A percentile compares a stretch with the other conserved stretches of the same genome.
Evolutionary conservation across 2,797 vertebrate genomes (phyloP).

Genomic region (Takifugu rubripes): DNA sequence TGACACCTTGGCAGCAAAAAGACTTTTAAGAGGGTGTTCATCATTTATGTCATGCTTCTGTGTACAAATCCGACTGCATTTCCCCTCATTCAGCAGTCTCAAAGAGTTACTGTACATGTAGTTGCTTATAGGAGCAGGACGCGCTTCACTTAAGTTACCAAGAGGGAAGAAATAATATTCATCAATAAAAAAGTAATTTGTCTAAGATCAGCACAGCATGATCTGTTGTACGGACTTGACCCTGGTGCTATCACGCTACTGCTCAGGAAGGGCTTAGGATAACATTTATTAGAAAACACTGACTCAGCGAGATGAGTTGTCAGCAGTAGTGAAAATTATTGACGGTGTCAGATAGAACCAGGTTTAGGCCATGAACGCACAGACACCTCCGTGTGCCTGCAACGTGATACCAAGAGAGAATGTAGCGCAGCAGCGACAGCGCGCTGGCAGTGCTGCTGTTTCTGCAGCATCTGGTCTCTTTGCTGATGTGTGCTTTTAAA

Average conservation of each 20-base stretch:
- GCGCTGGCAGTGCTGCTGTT: background rate
- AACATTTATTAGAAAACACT: slow-evolving; percentile 29
- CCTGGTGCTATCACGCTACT: slow-evolving; percentile 76
- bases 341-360: slow-evolving; percentile 16
- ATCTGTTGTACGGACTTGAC: slow-evolving; percentile 73
- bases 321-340: slow-evolving; percentile 29
- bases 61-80: slow-evolving; percentile 60
- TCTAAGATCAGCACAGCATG: slow-evolving; percentile 61
- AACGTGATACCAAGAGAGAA: slow-evolving; percentile 4
- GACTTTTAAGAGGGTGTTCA: slow-evolving; percentile 29
- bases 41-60: slow-evolving; percentile 57
- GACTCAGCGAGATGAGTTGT: slow-evolving; percentile 50
- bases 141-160: slow-evolving; percentile 52
- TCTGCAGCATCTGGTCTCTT: background rate
- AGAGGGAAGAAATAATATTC: slow-evolving; percentile 41
- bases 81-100: slow-evolving; percentile 24
- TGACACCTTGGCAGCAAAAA: slow-evolving; percentile 39
- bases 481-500: background rate
- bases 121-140: slow-evolving; percentile 28
- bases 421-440: slow-evolving; percentile 4
- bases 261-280: slow-evolving; percentile 38
- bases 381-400: slow-evolving; percentile 6
- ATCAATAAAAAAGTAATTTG: slow-evolving; percentile 42
- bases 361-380: slow-evolving; percentile 10
- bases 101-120: slow-evolving; percentile 15